Evolutionary conservation across 2,888 invertebrate species (phyloP).

Genomic region (Neoascia interrupta): DNA sequence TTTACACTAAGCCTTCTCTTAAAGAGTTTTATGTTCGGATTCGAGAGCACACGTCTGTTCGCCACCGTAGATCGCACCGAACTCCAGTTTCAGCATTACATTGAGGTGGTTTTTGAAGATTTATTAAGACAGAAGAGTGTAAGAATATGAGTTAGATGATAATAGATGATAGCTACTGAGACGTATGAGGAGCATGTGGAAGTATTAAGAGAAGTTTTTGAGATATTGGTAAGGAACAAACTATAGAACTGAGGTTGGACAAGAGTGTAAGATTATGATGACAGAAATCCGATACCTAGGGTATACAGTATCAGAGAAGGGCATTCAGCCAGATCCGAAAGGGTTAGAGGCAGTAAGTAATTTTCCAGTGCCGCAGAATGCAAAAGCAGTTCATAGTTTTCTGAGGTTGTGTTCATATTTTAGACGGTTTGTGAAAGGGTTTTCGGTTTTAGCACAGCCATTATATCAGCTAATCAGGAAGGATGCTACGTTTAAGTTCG

Average conservation of each 20-base stretch:
- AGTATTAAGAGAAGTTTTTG: constrained; percentile 43
- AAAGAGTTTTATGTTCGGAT: not conserved
- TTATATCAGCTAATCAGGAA: constrained; percentile 25
- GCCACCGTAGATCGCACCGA: too few species aligned
- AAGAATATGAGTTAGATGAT: too few species aligned
- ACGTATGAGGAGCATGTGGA: constrained; percentile 2
- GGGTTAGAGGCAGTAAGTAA: constrained; percentile 64
- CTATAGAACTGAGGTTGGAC: constrained; percentile 19
- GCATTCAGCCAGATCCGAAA: constrained; percentile 60
- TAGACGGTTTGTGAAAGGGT: constrained; percentile 36
- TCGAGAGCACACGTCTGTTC: not conserved
- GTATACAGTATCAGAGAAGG: constrained; percentile 54
- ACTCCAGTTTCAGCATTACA: too few species aligned
- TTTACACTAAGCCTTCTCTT: not conserved
- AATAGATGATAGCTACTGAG: constrained; percentile 5
- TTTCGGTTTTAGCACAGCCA: constrained; percentile 18
- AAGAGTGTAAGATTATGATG: constrained; percentile 65
- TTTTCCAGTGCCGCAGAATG: constrained; percentile 64
- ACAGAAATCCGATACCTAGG: constrained; percentile 67
- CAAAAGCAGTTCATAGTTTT: constrained; percentile 69
- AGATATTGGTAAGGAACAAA: constrained; percentile 46
- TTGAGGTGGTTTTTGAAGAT: too few species aligned
- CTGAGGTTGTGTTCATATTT: constrained; percentile 47
- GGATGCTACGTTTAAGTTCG: constrained; percentile 27
- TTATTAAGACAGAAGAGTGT: too few species aligned